phyloP scores from a whole-genome alignment of 2,888 invertebrate species.

The Drosophila melanocephala region DNA sequence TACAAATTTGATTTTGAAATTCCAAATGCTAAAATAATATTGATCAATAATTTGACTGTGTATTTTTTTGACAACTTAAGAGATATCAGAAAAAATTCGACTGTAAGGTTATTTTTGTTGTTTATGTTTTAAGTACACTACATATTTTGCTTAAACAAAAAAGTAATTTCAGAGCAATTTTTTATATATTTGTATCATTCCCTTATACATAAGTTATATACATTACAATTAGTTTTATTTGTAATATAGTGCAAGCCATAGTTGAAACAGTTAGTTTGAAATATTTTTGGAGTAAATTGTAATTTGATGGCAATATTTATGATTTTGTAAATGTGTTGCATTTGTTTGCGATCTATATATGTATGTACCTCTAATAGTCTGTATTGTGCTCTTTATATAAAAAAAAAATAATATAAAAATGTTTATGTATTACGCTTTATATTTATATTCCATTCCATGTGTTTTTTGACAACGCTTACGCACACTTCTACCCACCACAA shows the following conservation, averaged over 20 bases:
- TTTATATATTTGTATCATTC: conserved; percentile 32
- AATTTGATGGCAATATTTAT: conserved; percentile 26
- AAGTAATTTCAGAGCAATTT: conserved; percentile 72
- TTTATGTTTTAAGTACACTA: conserved; percentile 64
- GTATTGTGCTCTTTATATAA: conserved; percentile 30
- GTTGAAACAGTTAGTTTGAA: conserved; percentile 4
- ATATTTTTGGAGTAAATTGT: conserved; percentile 14
- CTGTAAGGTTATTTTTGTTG: conserved; percentile 43
- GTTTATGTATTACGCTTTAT: conserved; percentile 79
- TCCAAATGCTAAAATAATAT: neutral
- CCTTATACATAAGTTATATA: conserved; percentile 40
- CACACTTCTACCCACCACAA: conserved; percentile 74
- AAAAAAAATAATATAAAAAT: conserved; percentile 54
- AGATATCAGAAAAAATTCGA: conserved; percentile 26
- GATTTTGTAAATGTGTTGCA: conserved; percentile 58
- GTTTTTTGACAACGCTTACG: conserved; percentile 77
- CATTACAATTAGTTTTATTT: conserved; percentile 29
- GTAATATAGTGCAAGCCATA: conserved; percentile 28
- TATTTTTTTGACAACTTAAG: conserved; percentile 36
- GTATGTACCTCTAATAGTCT: conserved; percentile 26
- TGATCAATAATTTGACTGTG: conserved; percentile 27
- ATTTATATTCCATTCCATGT: conserved; percentile 82
- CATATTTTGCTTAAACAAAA: conserved; percentile 46
- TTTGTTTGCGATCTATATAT: conserved; percentile 32
- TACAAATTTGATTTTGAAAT: neutral